These are phyloP conservation scores for Drosophila malerkotliana DNA, from an alignment of 1,140 invertebrate genomes.

Conservation along the genomic window DNA sequence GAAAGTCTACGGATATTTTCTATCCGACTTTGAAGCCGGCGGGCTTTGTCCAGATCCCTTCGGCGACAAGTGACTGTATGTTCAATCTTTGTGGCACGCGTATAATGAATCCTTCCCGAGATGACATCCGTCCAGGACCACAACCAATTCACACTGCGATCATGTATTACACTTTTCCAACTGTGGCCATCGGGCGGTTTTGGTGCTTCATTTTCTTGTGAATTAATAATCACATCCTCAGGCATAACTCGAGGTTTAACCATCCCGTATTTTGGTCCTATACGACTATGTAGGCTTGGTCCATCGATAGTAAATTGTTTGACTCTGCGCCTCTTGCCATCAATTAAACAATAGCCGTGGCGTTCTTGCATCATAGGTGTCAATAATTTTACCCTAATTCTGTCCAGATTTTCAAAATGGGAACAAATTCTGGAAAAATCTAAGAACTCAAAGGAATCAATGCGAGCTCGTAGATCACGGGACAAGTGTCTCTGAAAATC, in stretches of 20 bases:
- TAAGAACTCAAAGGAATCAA: not conserved
- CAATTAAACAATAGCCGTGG: not conserved
- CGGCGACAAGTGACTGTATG: not conserved
- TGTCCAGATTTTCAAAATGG: not conserved
- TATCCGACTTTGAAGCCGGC: not conserved
- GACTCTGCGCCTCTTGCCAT: not conserved
- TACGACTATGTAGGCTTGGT: not conserved
- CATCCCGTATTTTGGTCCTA: not conserved
- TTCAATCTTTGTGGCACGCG: not conserved
- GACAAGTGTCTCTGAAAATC: not conserved
- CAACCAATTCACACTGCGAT: not conserved
- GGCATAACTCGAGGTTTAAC: not conserved
- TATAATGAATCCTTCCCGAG: not conserved
- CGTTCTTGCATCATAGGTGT: not conserved
- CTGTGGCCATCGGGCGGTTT: not conserved
- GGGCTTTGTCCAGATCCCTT: not conserved
- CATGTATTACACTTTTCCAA: not conserved
- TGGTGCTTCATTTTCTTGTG: not conserved
- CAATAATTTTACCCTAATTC: not conserved
- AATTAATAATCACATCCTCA: not conserved
- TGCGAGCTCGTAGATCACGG: not conserved
- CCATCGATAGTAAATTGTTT: not conserved
- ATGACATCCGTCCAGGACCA: not conserved
- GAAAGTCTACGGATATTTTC: not conserved
- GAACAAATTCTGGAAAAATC: not conserved